Conservation (phyloP, 2,888 invertebrate genomes). For the Leucophenga maculata region DNA sequence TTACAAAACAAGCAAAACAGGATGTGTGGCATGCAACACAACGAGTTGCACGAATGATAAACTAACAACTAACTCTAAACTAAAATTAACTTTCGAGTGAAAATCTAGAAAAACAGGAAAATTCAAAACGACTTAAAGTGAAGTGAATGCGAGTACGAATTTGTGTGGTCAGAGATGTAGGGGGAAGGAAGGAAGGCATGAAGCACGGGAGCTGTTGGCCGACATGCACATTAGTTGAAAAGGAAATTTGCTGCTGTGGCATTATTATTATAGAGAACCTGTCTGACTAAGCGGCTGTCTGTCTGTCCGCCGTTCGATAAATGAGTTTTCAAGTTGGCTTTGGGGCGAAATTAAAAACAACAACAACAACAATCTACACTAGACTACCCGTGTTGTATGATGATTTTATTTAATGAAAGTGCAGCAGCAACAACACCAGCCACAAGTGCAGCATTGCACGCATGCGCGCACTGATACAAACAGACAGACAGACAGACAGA, state of each 20-base stretch:
- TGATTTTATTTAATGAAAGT: conserved; percentile 22
- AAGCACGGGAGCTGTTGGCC: background rate
- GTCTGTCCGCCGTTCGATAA: too few species aligned
- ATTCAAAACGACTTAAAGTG: background rate
- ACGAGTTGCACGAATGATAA: background rate
- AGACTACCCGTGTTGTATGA: conserved; percentile 4
- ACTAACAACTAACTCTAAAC: background rate
- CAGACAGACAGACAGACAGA: background rate
- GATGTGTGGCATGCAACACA: background rate
- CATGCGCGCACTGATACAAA: conserved; percentile 2
- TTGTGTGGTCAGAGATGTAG: background rate
- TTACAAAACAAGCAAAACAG: conserved; percentile 8
- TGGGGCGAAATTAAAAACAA: background rate
- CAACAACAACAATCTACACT: background rate
- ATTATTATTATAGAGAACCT: background rate
- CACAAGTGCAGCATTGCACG: conserved; percentile 14
- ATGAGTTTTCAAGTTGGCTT: background rate
- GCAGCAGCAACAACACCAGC: conserved; percentile 10
- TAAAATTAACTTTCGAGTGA: background rate
- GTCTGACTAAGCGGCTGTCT: background rate
- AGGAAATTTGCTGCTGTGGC: conserved; percentile 1
- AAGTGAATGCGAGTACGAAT: background rate
- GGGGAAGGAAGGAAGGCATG: background rate
- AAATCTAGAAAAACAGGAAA: conserved; percentile 17
- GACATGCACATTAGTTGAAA: background rate